phyloP scores from a whole-genome alignment of 1,140 invertebrate species.

The Aplysia californica region DNA sequence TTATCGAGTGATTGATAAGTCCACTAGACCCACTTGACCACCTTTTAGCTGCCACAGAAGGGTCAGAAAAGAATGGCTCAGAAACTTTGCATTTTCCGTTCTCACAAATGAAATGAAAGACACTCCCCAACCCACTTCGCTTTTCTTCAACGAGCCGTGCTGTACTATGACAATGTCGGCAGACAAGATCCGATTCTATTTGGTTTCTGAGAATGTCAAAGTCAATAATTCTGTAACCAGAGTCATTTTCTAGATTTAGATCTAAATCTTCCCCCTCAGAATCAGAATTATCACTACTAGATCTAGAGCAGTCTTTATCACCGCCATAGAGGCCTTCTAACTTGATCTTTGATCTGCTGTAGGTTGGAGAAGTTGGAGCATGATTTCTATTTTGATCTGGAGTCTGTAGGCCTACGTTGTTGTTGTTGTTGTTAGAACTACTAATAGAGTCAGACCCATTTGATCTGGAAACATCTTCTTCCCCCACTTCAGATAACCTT shows the following conservation, averaged over 20 bases:
- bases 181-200: not conserved
- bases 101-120: not conserved
- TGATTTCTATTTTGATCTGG: too few relatives aligned
- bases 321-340: too few relatives aligned
- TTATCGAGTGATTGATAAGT: not conserved
- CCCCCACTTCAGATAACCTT: too few relatives aligned
- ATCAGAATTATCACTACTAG: too few relatives aligned
- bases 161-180: not conserved
- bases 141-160: not conserved
- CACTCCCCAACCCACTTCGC: not conserved
- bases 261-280: constrained; percentile 64
- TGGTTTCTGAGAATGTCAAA: not conserved
- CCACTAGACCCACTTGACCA: not conserved
- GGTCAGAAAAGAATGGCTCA: not conserved
- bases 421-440: too few relatives aligned
- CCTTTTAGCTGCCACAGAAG: too few relatives aligned
- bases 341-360: too few relatives aligned
- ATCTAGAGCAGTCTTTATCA: too few relatives aligned
- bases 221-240: not conserved
- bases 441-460: too few relatives aligned
- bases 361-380: too few relatives aligned
- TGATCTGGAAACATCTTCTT: too few relatives aligned
- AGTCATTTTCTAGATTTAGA: not conserved
- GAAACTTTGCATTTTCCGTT: not conserved
- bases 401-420: too few relatives aligned